Conservation (phyloP, 2,797 vertebrate genomes). For the Paedocypris micromegethes region DNA sequence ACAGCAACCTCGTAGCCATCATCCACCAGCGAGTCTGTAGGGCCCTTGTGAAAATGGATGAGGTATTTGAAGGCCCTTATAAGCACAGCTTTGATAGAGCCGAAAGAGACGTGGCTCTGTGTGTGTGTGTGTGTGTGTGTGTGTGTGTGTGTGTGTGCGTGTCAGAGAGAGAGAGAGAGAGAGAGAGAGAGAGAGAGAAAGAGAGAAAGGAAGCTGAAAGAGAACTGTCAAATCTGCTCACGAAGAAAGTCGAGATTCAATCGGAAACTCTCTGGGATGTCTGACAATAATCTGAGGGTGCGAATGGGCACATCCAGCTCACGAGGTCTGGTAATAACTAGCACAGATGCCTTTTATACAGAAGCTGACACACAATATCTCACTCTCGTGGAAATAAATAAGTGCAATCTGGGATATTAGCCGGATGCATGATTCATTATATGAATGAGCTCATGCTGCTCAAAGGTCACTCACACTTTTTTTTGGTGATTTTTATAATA, state of each 20-base stretch:
- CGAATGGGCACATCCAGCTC: constrained; percentile 9
- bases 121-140: constrained; percentile 20
- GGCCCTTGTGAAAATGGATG: constrained; percentile 45
- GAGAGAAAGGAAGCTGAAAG: constrained; percentile 14
- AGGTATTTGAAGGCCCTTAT: constrained; percentile 31
- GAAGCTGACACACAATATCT: neutral
- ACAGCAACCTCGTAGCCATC: constrained; percentile 44
- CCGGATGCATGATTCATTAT: constrained; percentile 12
- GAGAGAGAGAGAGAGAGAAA: neutral
- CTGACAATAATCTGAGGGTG: constrained; percentile 34
- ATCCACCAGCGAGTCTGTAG: constrained; percentile 21
- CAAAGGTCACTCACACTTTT: too few species aligned
- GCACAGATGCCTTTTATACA: constrained; percentile 6
- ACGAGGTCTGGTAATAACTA: constrained; percentile 20
- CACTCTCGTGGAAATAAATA: constrained; percentile 14
- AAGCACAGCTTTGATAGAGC: constrained; percentile 32
- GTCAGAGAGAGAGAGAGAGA: neutral
- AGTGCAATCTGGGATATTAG: constrained; percentile 21
- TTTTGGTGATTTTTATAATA: neutral
- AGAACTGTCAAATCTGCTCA: constrained; percentile 28
- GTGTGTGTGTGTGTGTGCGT: constrained; percentile 3
- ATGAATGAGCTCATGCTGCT: constrained; percentile 3
- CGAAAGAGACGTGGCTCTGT: constrained; percentile 25
- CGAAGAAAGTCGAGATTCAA: constrained; percentile 26
- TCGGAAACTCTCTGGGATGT: constrained; percentile 30